A percentile compares a stretch with the other conserved stretches of the same genome.
phyloP scores from a whole-genome alignment of 92 coral and sea anemone genomes.

The Heliopora coerulea region DNA sequence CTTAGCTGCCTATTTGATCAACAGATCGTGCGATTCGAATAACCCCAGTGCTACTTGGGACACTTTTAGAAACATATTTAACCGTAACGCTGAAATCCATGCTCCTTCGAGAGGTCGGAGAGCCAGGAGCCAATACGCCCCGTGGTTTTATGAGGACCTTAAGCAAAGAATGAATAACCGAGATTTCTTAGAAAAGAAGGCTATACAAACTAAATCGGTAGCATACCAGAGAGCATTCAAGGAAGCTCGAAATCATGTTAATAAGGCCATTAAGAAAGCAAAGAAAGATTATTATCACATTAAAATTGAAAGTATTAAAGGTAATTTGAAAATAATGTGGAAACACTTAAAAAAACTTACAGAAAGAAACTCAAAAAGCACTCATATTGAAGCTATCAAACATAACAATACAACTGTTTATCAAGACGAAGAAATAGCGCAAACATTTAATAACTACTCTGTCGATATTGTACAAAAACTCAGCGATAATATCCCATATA shows the following conservation, averaged over 20 bases:
- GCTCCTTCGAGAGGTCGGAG: conserved; percentile 21
- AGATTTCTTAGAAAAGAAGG: conserved; percentile 4
- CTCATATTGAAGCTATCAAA: neutral
- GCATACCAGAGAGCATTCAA: no score
- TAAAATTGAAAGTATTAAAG: neutral
- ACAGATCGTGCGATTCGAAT: neutral
- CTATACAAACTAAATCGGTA: no score
- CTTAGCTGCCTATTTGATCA: neutral
- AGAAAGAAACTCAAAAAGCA: neutral
- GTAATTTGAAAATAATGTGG: neutral
- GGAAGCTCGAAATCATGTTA: no score
- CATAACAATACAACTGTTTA: neutral
- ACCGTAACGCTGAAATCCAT: neutral
- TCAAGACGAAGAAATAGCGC: neutral
- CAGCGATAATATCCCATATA: no score
- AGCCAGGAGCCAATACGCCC: conserved; percentile 24
- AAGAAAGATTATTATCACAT: neutral
- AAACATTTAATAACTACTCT: neutral
- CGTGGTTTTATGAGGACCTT: conserved; percentile 3
- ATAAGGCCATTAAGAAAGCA: neutral
- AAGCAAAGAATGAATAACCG: conserved; percentile 16
- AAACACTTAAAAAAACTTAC: neutral
- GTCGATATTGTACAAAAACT: neutral
- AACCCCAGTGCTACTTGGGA: neutral
- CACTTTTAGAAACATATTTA: conserved; percentile 2